These are phyloP conservation scores for Aphelenchoides avenae DNA, from an alignment of 1,140 invertebrate species.

Conservation along the genomic window DNA sequence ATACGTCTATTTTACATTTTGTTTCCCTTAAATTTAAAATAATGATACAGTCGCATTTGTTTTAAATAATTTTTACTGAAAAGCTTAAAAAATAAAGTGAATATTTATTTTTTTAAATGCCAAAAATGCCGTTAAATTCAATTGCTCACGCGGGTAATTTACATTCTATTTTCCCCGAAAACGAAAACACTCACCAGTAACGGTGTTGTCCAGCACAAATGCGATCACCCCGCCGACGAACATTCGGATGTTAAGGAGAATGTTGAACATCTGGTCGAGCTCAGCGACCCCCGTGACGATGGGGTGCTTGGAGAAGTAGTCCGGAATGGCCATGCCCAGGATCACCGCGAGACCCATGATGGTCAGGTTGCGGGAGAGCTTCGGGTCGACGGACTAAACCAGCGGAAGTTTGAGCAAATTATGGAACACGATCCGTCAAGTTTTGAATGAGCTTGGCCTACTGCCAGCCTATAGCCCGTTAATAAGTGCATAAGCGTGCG, in stretches of 20 bases:
- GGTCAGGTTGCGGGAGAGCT: conserved; percentile 53
- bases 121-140: too few relatives aligned
- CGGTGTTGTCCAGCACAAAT: conserved; percentile 61
- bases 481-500: too few relatives aligned
- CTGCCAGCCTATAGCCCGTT: background rate
- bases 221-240: conserved; percentile 61
- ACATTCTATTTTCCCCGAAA: too few relatives aligned
- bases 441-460: background rate
- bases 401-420: background rate
- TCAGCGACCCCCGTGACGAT: conserved; percentile 5
- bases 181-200: too few relatives aligned
- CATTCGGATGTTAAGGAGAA: conserved; percentile 61
- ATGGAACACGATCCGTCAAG: background rate
- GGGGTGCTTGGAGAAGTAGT: conserved; percentile 33
- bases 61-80: too few relatives aligned
- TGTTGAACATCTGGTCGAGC: conserved; percentile 58
- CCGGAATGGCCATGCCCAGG: conserved; percentile 57
- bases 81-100: too few relatives aligned
- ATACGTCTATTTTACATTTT: too few relatives aligned
- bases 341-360: conserved; percentile 59
- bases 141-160: too few relatives aligned
- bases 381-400: conserved; percentile 54
- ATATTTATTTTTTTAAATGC: too few relatives aligned
- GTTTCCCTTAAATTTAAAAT: too few relatives aligned
- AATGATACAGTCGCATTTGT: too few relatives aligned